A percentile compares a stretch with the other conserved stretches of the same genome.
Conservation (phyloP, 2,888 invertebrate genomes). For the Eucera pruinosa region DNA sequence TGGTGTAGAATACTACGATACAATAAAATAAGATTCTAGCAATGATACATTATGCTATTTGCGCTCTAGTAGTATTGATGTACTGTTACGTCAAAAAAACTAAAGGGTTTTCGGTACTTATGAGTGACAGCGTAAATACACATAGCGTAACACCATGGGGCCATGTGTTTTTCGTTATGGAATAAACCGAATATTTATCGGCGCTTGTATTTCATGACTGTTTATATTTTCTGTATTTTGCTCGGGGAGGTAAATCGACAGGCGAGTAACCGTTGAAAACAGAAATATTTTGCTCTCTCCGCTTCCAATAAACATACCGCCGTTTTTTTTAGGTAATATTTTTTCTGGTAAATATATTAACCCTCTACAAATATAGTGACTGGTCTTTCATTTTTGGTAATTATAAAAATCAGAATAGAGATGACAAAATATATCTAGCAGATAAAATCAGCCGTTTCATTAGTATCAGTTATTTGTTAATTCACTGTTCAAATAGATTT, state of each 20-base stretch:
- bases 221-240: slow-evolving; percentile 7
- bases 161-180: slow-evolving; percentile 9
- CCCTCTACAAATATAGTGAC: not conserved
- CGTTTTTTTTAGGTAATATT: slow-evolving; percentile 15
- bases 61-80: too few species aligned
- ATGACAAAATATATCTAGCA: too few species aligned
- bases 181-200: slow-evolving; percentile 30
- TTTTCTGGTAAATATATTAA: not conserved
- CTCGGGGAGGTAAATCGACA: not conserved
- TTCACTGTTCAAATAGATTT: too few species aligned
- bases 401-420: too few species aligned
- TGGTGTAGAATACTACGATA: too few species aligned
- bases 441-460: too few species aligned
- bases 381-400: too few species aligned
- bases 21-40: too few species aligned
- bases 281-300: not conserved
- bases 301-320: not conserved
- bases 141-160: not conserved
- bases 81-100: too few species aligned
- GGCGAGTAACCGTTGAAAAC: not conserved
- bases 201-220: slow-evolving; percentile 14
- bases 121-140: not conserved
- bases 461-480: too few species aligned
- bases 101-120: too few species aligned
- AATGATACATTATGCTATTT: too few species aligned